phyloP scores from a whole-genome alignment of 2,888 invertebrate species.

The Chloroclystis v-ata region DNA sequence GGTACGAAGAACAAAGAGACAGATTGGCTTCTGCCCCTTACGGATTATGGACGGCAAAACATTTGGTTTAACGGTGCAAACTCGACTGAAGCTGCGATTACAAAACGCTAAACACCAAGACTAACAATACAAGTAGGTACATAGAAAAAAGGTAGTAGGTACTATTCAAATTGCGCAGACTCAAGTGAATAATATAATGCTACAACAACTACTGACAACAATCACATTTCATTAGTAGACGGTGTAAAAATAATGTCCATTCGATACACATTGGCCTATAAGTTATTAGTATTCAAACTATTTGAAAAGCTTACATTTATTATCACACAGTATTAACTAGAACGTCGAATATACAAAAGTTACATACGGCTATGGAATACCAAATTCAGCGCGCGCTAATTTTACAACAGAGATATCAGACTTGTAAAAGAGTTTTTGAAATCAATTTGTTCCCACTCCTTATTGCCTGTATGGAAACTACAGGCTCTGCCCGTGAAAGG shows the following conservation, averaged over 20 bases:
- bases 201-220: slow-evolving; percentile 41
- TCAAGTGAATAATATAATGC: not conserved
- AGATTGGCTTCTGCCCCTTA: slow-evolving; percentile 57
- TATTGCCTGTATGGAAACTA: slow-evolving; percentile 25
- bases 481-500: slow-evolving; percentile 22
- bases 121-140: slow-evolving; percentile 17
- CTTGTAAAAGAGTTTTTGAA: slow-evolving; percentile 43
- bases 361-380: slow-evolving; percentile 47
- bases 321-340: slow-evolving; percentile 74
- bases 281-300: slow-evolving; percentile 73
- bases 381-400: slow-evolving; percentile 42
- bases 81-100: slow-evolving; percentile 13
- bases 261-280: slow-evolving; percentile 74
- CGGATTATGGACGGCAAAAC: slow-evolving; percentile 73
- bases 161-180: not conserved
- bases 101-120: slow-evolving; percentile 18
- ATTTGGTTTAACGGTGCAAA: slow-evolving; percentile 47
- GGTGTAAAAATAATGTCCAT: slow-evolving; percentile 77
- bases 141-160: slow-evolving; percentile 13
- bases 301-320: slow-evolving; percentile 74
- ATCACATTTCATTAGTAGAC: slow-evolving; percentile 70
- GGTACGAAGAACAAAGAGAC: slow-evolving; percentile 48
- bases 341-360: slow-evolving; percentile 69
- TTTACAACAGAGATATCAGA: slow-evolving; percentile 39
- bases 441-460: slow-evolving; percentile 42